phyloP scores from a whole-genome alignment of 2,113 vertebrate genomes.

The Tretioscincus oriximinensis region DNA sequence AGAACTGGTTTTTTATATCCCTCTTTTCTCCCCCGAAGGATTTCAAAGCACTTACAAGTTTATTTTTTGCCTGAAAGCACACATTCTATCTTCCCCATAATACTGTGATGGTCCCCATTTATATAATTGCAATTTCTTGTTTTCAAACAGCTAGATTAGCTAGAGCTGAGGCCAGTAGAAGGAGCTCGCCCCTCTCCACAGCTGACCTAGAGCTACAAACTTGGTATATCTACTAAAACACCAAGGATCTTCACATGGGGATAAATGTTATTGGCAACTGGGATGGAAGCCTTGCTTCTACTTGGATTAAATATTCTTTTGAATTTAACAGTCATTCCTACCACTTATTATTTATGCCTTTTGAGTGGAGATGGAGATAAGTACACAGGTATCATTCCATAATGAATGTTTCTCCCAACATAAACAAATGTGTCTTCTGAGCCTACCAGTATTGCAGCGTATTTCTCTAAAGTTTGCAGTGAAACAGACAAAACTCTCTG shows the following conservation, averaged over 20 bases:
- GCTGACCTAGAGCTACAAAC: too few species aligned
- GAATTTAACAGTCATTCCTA: neutral
- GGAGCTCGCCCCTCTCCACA: too few species aligned
- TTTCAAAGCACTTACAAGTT: too few species aligned
- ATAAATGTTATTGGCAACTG: neutral
- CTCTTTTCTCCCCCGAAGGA: too few species aligned
- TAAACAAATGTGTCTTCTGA: neutral
- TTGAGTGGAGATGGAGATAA: neutral
- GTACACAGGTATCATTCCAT: neutral
- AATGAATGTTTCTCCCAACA: neutral
- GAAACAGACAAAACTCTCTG: neutral
- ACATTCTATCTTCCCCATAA: too few species aligned
- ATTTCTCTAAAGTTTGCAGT: neutral
- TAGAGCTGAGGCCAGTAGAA: too few species aligned
- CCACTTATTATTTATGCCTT: neutral
- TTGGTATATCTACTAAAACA: too few species aligned
- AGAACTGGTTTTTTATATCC: too few species aligned
- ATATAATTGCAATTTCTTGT: too few species aligned
- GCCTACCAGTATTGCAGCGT: neutral
- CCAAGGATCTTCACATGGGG: neutral
- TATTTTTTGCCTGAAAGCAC: too few species aligned
- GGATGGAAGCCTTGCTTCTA: neutral
- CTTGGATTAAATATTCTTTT: neutral
- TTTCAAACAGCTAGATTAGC: too few species aligned
- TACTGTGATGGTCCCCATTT: too few species aligned